Conservation (phyloP, 2,888 invertebrate genomes). For the Oeneis ivallda region DNA sequence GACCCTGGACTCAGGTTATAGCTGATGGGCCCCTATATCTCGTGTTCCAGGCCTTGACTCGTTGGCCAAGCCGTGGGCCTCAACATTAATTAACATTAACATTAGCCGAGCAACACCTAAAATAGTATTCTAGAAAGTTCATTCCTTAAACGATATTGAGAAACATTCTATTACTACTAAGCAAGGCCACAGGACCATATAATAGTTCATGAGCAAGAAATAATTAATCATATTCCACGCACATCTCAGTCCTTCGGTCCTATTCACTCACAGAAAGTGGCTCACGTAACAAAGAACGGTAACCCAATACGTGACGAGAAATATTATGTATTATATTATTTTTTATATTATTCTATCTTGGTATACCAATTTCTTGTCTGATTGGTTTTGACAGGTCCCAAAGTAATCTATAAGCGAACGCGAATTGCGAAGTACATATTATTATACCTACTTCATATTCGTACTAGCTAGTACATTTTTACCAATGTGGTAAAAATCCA, state of each 20-base stretch:
- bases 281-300: conserved; percentile 79
- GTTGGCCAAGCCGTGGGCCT: no score
- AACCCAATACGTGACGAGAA: conserved; percentile 78
- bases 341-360: conserved; percentile 67
- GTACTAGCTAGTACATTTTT: no score
- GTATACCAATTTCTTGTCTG: conserved; percentile 66
- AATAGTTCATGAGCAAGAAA: conserved; percentile 57
- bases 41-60: no score
- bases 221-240: conserved; percentile 77
- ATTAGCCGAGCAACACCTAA: conserved; percentile 2
- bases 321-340: conserved; percentile 72
- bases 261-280: conserved; percentile 77
- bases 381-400: conserved; percentile 55
- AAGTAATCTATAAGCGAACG: background rate
- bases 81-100: no score
- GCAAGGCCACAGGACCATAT: conserved; percentile 44
- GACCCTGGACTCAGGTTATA: no score
- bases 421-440: no score
- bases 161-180: conserved; percentile 39
- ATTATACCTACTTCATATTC: no score
- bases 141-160: conserved; percentile 38
- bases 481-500: no score
- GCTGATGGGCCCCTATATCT: no score
- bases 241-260: conserved; percentile 66
- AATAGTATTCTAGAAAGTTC: conserved; percentile 35